Evolutionary conservation across 2,797 vertebrate genomes (phyloP).

Genomic region (Holocentrus rufus): DNA sequence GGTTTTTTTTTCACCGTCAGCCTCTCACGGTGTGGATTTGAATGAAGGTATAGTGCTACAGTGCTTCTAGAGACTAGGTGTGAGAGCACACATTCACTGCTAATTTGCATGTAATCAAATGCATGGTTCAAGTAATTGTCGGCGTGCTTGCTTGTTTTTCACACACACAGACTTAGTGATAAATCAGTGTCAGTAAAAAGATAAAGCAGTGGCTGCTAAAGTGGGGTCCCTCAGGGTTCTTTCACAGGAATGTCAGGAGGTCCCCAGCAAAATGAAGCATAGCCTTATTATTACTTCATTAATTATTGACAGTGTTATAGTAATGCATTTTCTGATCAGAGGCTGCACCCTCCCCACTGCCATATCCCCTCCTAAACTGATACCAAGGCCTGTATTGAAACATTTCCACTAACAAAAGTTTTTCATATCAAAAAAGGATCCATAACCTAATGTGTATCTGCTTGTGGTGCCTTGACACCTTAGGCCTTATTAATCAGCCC

Average conservation of each 20-base stretch:
- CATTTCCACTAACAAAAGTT: background rate
- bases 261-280: too few relatives aligned
- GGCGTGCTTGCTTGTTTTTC: slow-evolving; percentile 23
- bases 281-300: too few relatives aligned
- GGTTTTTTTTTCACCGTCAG: background rate
- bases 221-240: background rate
- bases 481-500: slow-evolving; percentile 11
- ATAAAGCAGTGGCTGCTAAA: background rate
- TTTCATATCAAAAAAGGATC: background rate
- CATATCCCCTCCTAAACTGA: background rate
- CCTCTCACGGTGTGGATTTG: background rate
- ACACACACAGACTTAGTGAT: slow-evolving; percentile 1
- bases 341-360: background rate
- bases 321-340: too few relatives aligned
- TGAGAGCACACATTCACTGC: background rate
- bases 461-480: background rate
- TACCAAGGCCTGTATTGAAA: background rate
- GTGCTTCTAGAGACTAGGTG: slow-evolving; percentile 18
- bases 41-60: background rate
- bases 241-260: too few relatives aligned
- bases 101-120: slow-evolving; percentile 52
- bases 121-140: slow-evolving; percentile 10
- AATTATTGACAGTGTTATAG: too few relatives aligned
- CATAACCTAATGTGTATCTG: background rate
- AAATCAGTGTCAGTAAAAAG: slow-evolving; percentile 7